Conservation (phyloP, 2,888 invertebrate species). For the Chymomyza procnemis region DNA sequence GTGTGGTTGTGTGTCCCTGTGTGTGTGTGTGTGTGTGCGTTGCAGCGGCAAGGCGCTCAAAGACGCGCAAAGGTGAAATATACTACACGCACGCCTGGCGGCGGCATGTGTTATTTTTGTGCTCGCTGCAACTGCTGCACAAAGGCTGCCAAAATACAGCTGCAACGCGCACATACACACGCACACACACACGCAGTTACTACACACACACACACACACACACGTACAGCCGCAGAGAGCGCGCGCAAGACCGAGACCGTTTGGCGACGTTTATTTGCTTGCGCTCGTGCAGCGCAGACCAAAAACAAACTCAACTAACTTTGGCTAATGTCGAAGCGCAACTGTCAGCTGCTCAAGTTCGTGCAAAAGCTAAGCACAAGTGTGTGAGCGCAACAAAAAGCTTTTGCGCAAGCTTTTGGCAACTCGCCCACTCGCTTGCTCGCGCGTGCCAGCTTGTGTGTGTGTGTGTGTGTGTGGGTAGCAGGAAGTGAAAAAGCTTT, state of each 20-base stretch:
- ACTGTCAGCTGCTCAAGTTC: constrained; percentile 69
- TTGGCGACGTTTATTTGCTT: constrained; percentile 49
- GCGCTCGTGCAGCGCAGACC: constrained; percentile 61
- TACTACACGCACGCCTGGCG: constrained; percentile 51
- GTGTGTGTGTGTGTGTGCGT: constrained; percentile 20
- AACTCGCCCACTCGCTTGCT: neutral
- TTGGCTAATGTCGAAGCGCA: constrained; percentile 64
- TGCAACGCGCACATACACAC: neutral
- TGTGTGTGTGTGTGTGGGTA: neutral
- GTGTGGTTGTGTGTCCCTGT: constrained; percentile 5
- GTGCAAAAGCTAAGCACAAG: constrained; percentile 40
- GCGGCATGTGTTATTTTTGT: constrained; percentile 5
- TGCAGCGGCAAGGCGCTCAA: constrained; percentile 38
- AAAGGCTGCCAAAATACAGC: neutral
- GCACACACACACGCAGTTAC: too few relatives aligned
- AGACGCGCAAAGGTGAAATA: constrained; percentile 74
- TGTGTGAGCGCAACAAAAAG: neutral
- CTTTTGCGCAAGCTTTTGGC: neutral
- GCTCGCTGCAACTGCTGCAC: neutral
- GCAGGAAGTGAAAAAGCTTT: constrained; percentile 46
- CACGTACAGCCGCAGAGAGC: constrained; percentile 5
- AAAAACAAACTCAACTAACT: constrained; percentile 53
- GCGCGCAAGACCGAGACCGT: constrained; percentile 10
- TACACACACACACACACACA: constrained; percentile 15
- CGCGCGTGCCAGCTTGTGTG: neutral